Evolutionary conservation across 1,140 invertebrate species (phyloP).

Genomic region (Scaptomyza graminum): DNA sequence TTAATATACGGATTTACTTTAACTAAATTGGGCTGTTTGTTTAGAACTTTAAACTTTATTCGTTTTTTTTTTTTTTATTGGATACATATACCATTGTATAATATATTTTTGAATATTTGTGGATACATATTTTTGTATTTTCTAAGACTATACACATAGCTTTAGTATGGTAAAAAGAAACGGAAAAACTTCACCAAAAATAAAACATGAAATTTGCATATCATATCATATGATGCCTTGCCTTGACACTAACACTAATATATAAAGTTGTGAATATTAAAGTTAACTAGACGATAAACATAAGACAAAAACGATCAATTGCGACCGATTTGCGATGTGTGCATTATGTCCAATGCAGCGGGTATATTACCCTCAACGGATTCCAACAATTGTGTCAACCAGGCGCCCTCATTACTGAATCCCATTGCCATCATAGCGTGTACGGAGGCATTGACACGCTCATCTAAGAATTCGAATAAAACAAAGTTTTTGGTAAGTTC

Average conservation of each 20-base stretch:
- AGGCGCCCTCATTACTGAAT: slow-evolving; percentile 89
- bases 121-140: slow-evolving; percentile 7
- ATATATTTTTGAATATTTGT: slow-evolving; percentile 48
- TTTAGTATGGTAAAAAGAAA: slow-evolving; percentile 7
- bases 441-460: slow-evolving; percentile 86
- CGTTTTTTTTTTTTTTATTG: slow-evolving; percentile 36
- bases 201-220: slow-evolving; percentile 7
- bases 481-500: no score
- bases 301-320: slow-evolving; percentile 46
- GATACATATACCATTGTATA: slow-evolving; percentile 47
- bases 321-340: slow-evolving; percentile 65
- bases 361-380: slow-evolving; percentile 88
- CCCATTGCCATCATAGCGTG: slow-evolving; percentile 92
- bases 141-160: slow-evolving; percentile 1
- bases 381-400: slow-evolving; percentile 85
- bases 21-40: neutral
- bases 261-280: slow-evolving; percentile 18
- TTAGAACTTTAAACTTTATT: slow-evolving; percentile 8
- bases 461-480: slow-evolving; percentile 76
- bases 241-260: no score
- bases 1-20: neutral
- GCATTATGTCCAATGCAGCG: slow-evolving; percentile 88
- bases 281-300: slow-evolving; percentile 36
- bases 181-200: slow-evolving; percentile 30
- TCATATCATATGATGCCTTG: slow-evolving; percentile 1